Percentiles rank a stretch among this genome's conserved stretches.
These are phyloP conservation scores for Philopotamus ludificatus DNA, from an alignment of 1,140 invertebrate species.

Conservation along the genomic window DNA sequence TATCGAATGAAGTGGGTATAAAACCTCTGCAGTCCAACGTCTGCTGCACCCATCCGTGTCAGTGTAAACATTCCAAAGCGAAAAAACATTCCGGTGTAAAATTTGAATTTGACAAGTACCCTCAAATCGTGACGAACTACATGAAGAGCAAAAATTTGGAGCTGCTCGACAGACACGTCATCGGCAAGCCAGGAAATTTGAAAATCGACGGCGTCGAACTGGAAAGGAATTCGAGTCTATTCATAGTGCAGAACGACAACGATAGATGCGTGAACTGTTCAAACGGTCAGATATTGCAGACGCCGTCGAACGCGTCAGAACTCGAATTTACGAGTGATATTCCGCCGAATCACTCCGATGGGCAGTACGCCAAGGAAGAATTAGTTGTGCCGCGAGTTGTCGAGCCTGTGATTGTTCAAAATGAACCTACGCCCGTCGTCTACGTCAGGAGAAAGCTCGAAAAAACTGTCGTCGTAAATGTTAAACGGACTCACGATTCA, in stretches of 20 bases:
- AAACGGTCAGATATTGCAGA: constrained; percentile 58
- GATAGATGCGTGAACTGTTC: constrained; percentile 55
- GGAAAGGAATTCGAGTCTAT: constrained; percentile 47
- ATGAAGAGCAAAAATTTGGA: constrained; percentile 71
- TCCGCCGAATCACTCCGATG: constrained; percentile 49
- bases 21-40: constrained; percentile 33
- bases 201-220: constrained; percentile 55
- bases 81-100: constrained; percentile 68
- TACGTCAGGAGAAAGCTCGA: constrained; percentile 50
- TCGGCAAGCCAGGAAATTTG: constrained; percentile 59
- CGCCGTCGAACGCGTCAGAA: constrained; percentile 67
- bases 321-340: constrained; percentile 64
- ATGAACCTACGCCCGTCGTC: constrained; percentile 47
- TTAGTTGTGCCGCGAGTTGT: constrained; percentile 40
- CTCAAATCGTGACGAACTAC: constrained; percentile 67
- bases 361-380: constrained; percentile 50
- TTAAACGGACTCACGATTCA: not conserved
- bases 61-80: constrained; percentile 58
- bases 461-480: constrained; percentile 51
- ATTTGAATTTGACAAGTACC: constrained; percentile 69
- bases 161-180: constrained; percentile 62
- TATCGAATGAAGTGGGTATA: not conserved
- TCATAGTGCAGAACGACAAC: constrained; percentile 52
- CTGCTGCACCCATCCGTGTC: constrained; percentile 45
- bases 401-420: constrained; percentile 39